Evolutionary conservation across 2,113 vertebrate species (phyloP), one percentile per base, ranked within the genome.

Genomic region (Tupaia chinensis): DNA sequence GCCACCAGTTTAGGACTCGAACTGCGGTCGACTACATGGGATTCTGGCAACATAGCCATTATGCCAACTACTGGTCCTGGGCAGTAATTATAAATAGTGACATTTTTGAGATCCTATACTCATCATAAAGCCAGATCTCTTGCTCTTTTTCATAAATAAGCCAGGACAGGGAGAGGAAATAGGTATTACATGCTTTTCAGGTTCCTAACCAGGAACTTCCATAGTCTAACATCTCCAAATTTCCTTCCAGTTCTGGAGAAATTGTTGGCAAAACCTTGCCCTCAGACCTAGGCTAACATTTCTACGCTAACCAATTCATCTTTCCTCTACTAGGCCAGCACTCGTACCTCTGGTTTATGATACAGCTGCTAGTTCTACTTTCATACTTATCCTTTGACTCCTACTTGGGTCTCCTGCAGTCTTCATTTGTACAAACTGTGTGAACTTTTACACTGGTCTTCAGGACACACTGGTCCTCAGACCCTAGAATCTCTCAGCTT

Each of bases 111-210:
- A 10, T 56, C 14, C 32, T 1, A 12, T 25, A 44, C 15, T 84
- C 81, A 13, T 68, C n/a, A 9, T 29, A 77, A 92, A 93, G 29
- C 20, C 78, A 81, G 9, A 68, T 63, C 7, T 54, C 44, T 68
- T 25, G 0, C 70, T 68, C 34, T n/a, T 58, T 92, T 68, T 68
- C 56, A 92, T 70, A 84, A 95, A 81, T 44, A 79, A 76, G 32
- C n/a, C 22, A 5, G 9, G 27, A n/a, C 44, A 0, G 10, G 20
- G 60, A 20, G n/a, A 12, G 2, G 6, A 5, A 0, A 6, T 23
- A 70, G 32, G 27, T 70, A 60, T 29, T n/a, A 83, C 10, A 29
- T 93, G 65, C 11, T 72, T 10, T 74, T 60, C 14, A 22, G 32
- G 60, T 61, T 83, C 53, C 53, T 91, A 72, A 65, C 34, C 53